Evolutionary conservation across 2,888 invertebrate genomes (phyloP).

Genomic region (Eupithecia subfuscata): DNA sequence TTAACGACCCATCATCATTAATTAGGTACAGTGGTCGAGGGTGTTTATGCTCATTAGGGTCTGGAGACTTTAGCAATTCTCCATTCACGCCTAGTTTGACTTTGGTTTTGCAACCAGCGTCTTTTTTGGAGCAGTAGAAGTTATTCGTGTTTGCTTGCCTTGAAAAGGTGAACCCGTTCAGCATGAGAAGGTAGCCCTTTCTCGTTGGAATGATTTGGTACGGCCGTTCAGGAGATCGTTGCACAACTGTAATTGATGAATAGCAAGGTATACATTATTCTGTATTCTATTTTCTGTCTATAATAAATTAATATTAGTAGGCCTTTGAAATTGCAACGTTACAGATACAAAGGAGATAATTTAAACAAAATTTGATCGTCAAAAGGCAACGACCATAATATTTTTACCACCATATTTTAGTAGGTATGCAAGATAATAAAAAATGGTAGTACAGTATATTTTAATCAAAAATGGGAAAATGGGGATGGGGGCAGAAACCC

Average conservation of each 20-base stretch:
- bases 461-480: background rate
- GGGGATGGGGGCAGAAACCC: too few relatives aligned
- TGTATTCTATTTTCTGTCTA: background rate
- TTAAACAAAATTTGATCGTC: too few relatives aligned
- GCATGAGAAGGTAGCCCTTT: conserved; percentile 38
- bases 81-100: conserved; percentile 28
- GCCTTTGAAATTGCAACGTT: too few relatives aligned
- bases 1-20: conserved; percentile 21
- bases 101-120: conserved; percentile 43
- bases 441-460: too few relatives aligned
- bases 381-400: too few relatives aligned
- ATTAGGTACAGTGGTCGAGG: conserved; percentile 22
- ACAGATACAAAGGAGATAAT: too few relatives aligned
- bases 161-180: conserved; percentile 43
- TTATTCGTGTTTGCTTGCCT: conserved; percentile 23
- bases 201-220: conserved; percentile 24
- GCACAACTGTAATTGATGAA: background rate
- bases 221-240: background rate
- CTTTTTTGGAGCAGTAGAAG: conserved; percentile 44
- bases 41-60: conserved; percentile 20
- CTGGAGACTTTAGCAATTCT: conserved; percentile 7
- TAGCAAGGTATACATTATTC: background rate
- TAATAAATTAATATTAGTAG: too few relatives aligned
- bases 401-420: too few relatives aligned
- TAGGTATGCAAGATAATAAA: too few relatives aligned